Base-by-base conservation (phyloP, 2,888 invertebrate species). In the Hartigia nigra region DNA sequence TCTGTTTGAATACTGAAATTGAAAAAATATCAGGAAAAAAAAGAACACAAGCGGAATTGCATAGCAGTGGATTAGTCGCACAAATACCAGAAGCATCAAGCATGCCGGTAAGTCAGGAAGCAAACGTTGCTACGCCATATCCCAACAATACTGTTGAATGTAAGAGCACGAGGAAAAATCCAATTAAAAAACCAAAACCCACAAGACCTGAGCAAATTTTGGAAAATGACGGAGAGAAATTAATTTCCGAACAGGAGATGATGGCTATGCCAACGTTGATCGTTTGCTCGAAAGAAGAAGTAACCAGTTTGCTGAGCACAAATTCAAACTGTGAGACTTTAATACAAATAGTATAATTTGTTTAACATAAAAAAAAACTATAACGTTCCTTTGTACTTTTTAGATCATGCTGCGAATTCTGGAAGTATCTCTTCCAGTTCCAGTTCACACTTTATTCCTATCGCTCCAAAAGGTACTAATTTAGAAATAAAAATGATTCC, bases 231-330 rank as follows among this genome's bases (percentile, higher is more conserved):
- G 31, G 69, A 55, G 31, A 35, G 1, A 72, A 82, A 12, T 76
- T 82, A 12, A 83, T 83, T 23, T 74, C 84, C 0, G 86, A 86
- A 32, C 81, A 84, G 76, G 84, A 87, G 11, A 81, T 87, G 37
- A 81, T 86, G 76, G 81, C 86, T 9, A 84, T 88, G 82, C 89
- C 91, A 11, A 89, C 89, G 1, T 81, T 91, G 9, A 85, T 91
- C 74, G 79, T 88, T 34, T 90, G 90, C 70, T 86, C 89, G 2
- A 86, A 87, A 76, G 85, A 86, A 69, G 88, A 90, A 74, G 84
- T 88, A 9, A 78, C 76, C 32, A 81, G 82, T 74, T 69, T 82
- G 12, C 23, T 83, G 4, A 37, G 77, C 1, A 74, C 77, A 31
- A 83, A 74, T 75, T 74, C 77, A 2, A 32, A 69, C 12, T 80